Base-by-base conservation (phyloP, 2,113 vertebrate genomes). In the Podilymbus podiceps region DNA sequence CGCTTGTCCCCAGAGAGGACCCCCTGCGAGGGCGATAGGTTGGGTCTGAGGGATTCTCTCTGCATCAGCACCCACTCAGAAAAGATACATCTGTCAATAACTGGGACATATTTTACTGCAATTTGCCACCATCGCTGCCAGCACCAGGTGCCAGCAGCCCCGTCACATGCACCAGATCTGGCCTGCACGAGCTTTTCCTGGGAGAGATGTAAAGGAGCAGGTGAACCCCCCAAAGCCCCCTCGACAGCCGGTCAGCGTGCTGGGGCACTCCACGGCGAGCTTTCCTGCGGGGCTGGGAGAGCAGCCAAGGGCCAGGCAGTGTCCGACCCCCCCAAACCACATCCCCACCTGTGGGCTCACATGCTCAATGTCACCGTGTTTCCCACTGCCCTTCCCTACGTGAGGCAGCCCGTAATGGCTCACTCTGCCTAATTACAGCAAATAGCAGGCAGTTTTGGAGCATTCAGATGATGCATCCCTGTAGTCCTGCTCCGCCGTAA, bases 261-360 rank as follows among this genome's bases (percentile, higher is more conserved):
- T 50, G 40, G 20, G 35, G 19, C 14, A 7, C 53, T 68, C 67
- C 47, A 14, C 2, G 3, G 49, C 1, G 1, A 81, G n/a, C 18
- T 15, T 31, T 33, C 2, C 40, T 33, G 15, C 0, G 0, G 47
- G 42, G 24, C 27, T 5, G 1, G 52, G 60, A 52, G 31, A 72
- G 24, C 80, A 28, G 31, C 16, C 85, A n/a, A 49, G 22, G 56
- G 17, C 40, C 69, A 23, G 33, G 23, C 40, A 52, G 50, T 20
- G 23, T 30, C 42, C 5, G 2, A 1, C 30, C 4, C 28, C 30
- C 40, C 18, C 3, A 3, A 14, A n/a, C 52, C 3, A 0, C 1
- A 0, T 72, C 42, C 16, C 56, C 17, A n/a, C 14, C 49, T 18
- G 16, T 1, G 1, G 58, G 21, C 24, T 86, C 22, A 0, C 17